phyloP scores from a whole-genome alignment of 2,888 invertebrate genomes.

The Synergus laeviventris region DNA sequence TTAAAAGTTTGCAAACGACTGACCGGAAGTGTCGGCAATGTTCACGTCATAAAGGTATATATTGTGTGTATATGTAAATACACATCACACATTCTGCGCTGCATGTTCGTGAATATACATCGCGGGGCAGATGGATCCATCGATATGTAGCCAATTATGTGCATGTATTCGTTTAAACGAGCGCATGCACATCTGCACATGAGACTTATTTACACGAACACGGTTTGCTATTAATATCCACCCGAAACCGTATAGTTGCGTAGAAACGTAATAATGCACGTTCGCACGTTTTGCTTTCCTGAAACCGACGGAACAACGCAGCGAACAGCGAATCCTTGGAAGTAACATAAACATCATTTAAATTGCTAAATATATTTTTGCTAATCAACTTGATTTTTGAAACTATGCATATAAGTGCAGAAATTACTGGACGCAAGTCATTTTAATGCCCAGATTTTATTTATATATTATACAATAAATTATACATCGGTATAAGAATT shows the following conservation, averaged over 20 bases:
- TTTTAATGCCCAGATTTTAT: conserved; percentile 53
- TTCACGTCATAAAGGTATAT: conserved; percentile 49
- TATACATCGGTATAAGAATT: conserved; percentile 53
- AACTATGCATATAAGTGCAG: not conserved
- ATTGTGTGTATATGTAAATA: not conserved
- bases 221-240: conserved; percentile 55
- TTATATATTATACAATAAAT: conserved; percentile 52
- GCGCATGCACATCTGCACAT: conserved; percentile 48
- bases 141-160: conserved; percentile 53
- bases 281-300: conserved; percentile 48
- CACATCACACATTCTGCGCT: conserved; percentile 56
- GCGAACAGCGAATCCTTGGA: conserved; percentile 6
- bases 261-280: conserved; percentile 50
- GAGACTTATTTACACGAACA: conserved; percentile 16
- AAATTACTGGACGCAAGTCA: conserved; percentile 39
- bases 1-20: conserved; percentile 14
- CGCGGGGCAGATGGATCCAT: conserved; percentile 54
- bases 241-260: conserved; percentile 50
- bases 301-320: conserved; percentile 19
- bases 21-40: conserved; percentile 47
- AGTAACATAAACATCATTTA: not conserved
- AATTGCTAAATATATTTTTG: not conserved
- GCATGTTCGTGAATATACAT: conserved; percentile 52
- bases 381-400: not conserved
- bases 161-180: conserved; percentile 54